Percentiles rank a stretch among this genome's conserved stretches.
These are phyloP conservation scores for Rhipidura dahli DNA, from an alignment of 2,113 vertebrate species.

Conservation along the genomic window DNA sequence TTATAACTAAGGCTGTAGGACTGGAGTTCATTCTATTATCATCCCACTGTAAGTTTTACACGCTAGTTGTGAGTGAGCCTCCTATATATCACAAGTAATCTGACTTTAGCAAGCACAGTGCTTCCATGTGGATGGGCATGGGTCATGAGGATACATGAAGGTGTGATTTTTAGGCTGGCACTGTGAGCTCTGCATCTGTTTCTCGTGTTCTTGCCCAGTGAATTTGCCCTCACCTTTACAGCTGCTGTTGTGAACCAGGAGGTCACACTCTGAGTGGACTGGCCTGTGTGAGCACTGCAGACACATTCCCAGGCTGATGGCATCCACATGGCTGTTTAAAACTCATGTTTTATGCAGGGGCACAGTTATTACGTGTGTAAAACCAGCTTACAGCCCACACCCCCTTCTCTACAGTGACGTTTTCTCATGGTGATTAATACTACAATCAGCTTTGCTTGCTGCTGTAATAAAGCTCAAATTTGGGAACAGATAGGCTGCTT, in stretches of 20 bases:
- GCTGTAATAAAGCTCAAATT: neutral
- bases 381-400: neutral
- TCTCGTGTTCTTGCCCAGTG: neutral
- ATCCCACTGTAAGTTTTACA: neutral
- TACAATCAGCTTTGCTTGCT: neutral
- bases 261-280: neutral
- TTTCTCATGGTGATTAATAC: neutral
- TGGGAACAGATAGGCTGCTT: neutral
- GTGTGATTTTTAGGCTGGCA: neutral
- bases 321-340: neutral
- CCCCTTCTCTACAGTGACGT: neutral
- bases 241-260: neutral
- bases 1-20: neutral
- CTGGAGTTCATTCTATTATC: neutral
- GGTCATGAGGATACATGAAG: neutral
- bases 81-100: neutral
- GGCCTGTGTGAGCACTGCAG: neutral
- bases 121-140: neutral
- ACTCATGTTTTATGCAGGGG: neutral
- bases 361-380: neutral
- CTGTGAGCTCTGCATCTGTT: neutral
- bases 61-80: neutral
- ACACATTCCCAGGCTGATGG: neutral
- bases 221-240: neutral
- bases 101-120: neutral